Evolutionary conservation across 2,113 vertebrate genomes (phyloP).

Genomic region (Heterotis niloticus): DNA sequence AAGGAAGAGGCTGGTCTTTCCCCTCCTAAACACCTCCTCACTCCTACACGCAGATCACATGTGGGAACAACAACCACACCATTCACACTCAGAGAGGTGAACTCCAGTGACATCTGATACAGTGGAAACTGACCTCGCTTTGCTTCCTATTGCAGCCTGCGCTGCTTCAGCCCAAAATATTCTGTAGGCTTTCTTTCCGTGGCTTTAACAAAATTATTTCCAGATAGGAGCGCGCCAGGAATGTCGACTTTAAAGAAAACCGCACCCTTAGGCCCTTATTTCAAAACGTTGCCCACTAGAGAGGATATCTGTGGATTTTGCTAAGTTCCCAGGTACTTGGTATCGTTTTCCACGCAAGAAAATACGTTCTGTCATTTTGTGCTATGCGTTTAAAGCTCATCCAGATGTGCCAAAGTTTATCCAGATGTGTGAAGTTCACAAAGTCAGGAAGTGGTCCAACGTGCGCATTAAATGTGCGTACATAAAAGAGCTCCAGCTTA

Average conservation of each 20-base stretch:
- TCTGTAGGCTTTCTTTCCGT: not conserved
- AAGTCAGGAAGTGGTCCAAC: too few relatives aligned
- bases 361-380: not conserved
- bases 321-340: not conserved
- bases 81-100: not conserved
- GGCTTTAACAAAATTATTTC: conserved; percentile 12
- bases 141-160: not conserved
- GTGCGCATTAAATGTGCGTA: too few relatives aligned
- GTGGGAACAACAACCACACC: not conserved
- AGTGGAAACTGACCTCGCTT: not conserved
- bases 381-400: not conserved
- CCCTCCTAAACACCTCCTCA: not conserved
- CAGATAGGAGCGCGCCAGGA: not conserved
- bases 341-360: not conserved
- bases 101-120: too few relatives aligned
- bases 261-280: conserved; percentile 10
- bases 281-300: not conserved
- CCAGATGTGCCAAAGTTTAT: too few relatives aligned
- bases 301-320: not conserved
- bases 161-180: not conserved
- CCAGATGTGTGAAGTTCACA: too few relatives aligned
- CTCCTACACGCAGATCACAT: not conserved
- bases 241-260: conserved; percentile 13
- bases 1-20: conserved; percentile 19
- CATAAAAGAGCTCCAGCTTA: too few relatives aligned